Evolutionary conservation across 2,888 invertebrate species (phyloP).

Genomic region (Eueremaeus valkanovi): DNA sequence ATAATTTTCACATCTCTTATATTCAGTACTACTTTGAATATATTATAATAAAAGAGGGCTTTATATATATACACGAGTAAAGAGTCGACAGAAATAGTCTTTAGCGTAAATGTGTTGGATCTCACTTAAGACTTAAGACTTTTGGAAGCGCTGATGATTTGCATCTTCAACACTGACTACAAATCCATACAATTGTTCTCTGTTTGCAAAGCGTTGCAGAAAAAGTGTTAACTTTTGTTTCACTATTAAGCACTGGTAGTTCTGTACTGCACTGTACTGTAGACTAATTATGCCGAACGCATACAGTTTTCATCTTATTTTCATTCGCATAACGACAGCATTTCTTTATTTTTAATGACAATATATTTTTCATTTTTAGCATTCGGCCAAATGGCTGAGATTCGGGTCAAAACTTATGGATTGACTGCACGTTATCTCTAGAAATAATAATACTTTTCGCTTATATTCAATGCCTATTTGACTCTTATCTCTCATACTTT

Average conservation of each 20-base stretch:
- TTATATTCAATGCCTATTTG: too few relatives aligned
- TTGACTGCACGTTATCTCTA: not conserved
- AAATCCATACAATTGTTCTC: constrained; percentile 12
- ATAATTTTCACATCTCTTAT: not conserved
- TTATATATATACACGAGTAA: not conserved
- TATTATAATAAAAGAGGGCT: not conserved
- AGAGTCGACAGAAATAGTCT: not conserved
- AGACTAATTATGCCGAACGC: not conserved
- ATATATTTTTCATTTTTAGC: too few relatives aligned
- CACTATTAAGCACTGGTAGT: too few relatives aligned
- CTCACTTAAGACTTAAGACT: not conserved
- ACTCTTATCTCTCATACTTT: too few relatives aligned
- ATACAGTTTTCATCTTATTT: not conserved
- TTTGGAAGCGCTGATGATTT: constrained; percentile 14
- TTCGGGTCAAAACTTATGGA: not conserved
- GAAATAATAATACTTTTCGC: not conserved
- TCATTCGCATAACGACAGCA: not conserved
- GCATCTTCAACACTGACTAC: not conserved
- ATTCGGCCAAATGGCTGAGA: too few relatives aligned
- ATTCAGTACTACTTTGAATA: not conserved
- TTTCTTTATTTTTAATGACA: too few relatives aligned
- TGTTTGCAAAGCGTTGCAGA: not conserved
- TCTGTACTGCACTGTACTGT: not conserved
- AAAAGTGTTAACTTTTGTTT: not conserved
- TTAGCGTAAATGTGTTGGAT: not conserved